Percentiles rank a stretch among this genome's conserved stretches.
Conservation (phyloP, 64 coral and sea anemone species). For the Orbicella faveolata region DNA sequence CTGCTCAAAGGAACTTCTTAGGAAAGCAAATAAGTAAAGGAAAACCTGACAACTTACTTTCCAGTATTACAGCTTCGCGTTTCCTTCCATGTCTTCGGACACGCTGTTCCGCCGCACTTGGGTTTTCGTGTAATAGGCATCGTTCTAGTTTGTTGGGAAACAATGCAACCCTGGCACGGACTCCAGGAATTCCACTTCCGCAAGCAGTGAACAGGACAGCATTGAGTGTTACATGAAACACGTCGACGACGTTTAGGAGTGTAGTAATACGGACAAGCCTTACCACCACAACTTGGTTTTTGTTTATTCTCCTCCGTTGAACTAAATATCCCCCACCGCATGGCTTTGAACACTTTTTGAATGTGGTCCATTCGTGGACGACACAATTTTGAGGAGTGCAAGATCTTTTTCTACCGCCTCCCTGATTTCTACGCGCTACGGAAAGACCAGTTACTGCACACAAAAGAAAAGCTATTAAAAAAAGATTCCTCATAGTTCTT, state of each 20-base stretch:
- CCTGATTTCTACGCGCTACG: neutral
- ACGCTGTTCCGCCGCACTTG: conserved; percentile 34
- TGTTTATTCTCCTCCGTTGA: neutral
- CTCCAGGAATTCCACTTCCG: conserved; percentile 55
- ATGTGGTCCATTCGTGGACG: neutral
- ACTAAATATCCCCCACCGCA: neutral
- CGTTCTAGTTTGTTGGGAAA: conserved; percentile 32
- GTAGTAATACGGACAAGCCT: neutral
- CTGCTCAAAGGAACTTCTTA: no score
- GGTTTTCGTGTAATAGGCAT: conserved; percentile 11
- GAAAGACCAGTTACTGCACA: neutral
- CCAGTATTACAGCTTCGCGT: conserved; percentile 40
- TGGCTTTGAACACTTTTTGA: conserved; percentile 13
- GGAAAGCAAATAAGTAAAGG: no score
- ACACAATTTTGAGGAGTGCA: neutral
- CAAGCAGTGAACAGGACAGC: conserved; percentile 62
- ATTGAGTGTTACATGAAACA: neutral
- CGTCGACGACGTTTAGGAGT: no score
- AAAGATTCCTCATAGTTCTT: neutral
- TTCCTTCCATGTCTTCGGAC: conserved; percentile 40
- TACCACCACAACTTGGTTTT: neutral
- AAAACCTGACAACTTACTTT: conserved; percentile 39
- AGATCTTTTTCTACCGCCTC: neutral
- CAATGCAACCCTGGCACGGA: conserved; percentile 38
- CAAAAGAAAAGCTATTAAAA: neutral